Percentiles rank a stretch among this genome's conserved stretches.
These are phyloP conservation scores for Lanius ludovicianus DNA, from an alignment of 2,113 vertebrate genomes.

Conservation along the genomic window DNA sequence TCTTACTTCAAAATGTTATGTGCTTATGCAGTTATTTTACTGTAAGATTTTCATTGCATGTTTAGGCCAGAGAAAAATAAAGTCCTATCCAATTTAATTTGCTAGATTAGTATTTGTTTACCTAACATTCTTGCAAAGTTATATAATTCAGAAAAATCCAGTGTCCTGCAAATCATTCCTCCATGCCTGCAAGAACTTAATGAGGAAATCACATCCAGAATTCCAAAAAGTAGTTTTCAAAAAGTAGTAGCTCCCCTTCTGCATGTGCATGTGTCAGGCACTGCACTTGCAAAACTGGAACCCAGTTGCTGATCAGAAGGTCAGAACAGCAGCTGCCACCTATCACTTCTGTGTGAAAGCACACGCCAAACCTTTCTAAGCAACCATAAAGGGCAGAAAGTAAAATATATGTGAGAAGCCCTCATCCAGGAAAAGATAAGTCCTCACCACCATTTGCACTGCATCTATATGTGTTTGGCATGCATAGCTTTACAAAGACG, in stretches of 20 bases:
- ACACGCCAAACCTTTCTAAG: background rate
- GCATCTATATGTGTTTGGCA: background rate
- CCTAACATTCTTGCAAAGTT: background rate
- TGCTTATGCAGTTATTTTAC: background rate
- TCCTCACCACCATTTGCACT: background rate
- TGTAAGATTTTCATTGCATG: background rate
- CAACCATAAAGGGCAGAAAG: background rate
- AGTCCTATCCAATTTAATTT: background rate
- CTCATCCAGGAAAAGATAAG: background rate
- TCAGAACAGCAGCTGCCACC: background rate
- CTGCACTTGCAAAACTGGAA: background rate
- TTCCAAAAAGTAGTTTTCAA: background rate
- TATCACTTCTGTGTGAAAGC: background rate
- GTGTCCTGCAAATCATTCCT: background rate
- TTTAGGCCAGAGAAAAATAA: background rate
- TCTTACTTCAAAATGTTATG: background rate
- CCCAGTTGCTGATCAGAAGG: background rate
- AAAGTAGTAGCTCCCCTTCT: background rate
- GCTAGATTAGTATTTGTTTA: background rate
- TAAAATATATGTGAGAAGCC: background rate
- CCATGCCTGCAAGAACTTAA: background rate
- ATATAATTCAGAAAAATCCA: background rate
- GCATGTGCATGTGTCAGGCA: rapidly evolving
- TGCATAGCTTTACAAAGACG: background rate
- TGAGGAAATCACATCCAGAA: background rate